Evolutionary conservation across 1,140 invertebrate genomes (phyloP).

Genomic region (Zaprionus inermis): DNA sequence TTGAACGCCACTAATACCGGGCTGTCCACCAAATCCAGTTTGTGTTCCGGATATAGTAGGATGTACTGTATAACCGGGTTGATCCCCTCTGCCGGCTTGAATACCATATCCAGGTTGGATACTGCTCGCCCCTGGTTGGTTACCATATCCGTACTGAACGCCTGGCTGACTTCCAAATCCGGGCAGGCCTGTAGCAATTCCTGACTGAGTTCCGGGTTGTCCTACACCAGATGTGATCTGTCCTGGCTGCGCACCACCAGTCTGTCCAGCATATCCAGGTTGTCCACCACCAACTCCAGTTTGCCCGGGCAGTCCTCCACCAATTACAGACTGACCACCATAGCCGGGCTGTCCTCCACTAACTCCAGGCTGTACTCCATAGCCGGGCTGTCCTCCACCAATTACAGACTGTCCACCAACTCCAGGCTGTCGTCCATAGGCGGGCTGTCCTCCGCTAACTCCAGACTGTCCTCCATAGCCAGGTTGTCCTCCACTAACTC

Average conservation of each 20-base stretch:
- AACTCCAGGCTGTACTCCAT: constrained; percentile 27
- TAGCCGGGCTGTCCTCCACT: constrained; percentile 13
- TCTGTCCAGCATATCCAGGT: neutral
- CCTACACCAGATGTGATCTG: neutral
- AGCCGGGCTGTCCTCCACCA: constrained; percentile 26
- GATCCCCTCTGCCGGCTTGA: neutral
- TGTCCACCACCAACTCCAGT: neutral
- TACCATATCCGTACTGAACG: constrained; percentile 15
- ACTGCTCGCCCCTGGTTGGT: constrained; percentile 1
- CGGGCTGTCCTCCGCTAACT: neutral
- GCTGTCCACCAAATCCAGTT: constrained; percentile 4
- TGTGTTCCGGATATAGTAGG: constrained; percentile 25
- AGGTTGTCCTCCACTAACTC: constrained; percentile 10
- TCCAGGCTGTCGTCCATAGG: neutral
- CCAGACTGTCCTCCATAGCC: constrained; percentile 18
- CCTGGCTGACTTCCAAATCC: constrained; percentile 40
- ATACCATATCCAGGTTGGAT: constrained; percentile 12
- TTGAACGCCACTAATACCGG: constrained; percentile 7
- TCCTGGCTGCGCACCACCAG: neutral
- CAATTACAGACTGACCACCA: constrained; percentile 5
- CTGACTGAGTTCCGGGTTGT: constrained; percentile 11
- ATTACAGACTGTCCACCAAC: neutral
- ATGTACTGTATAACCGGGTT: constrained; percentile 21
- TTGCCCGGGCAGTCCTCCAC: constrained; percentile 5
- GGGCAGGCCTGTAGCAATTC: constrained; percentile 4